A percentile compares a stretch with the other conserved stretches of the same genome.
These are phyloP conservation scores for Pelobates cultripes DNA, from an alignment of 2,797 vertebrate genomes.

Conservation along the genomic window DNA sequence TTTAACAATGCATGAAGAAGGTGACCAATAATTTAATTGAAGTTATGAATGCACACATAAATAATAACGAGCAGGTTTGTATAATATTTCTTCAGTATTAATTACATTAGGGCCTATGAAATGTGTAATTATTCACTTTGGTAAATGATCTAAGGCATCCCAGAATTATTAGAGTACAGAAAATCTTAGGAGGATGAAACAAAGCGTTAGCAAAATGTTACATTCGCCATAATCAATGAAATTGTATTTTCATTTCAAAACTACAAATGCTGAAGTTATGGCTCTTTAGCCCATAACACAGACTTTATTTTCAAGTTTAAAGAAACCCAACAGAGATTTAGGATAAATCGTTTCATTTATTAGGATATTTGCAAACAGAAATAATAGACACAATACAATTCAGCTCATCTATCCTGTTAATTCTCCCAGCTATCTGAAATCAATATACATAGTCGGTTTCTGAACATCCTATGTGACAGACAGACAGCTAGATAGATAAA, in stretches of 20 bases:
- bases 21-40: background rate
- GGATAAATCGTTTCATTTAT: background rate
- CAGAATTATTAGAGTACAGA: background rate
- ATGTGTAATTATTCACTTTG: slow-evolving; percentile 3
- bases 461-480: no score
- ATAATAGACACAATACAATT: no score
- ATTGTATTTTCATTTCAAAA: background rate
- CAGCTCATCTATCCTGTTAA: no score
- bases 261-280: background rate
- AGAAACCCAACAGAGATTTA: background rate
- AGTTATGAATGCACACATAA: background rate
- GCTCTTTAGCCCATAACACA: background rate
- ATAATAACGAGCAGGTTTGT: background rate
- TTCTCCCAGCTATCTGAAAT: no score
- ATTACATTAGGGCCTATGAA: background rate
- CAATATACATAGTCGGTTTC: no score
- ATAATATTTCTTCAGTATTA: background rate
- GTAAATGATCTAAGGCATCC: background rate
- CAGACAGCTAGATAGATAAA: no score
- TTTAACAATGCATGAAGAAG: background rate
- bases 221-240: background rate
- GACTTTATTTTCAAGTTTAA: background rate
- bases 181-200: background rate
- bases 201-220: background rate
- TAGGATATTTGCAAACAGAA: background rate